Base-by-base conservation (phyloP, 2,888 invertebrate species). In the Eristalis pertinax region DNA sequence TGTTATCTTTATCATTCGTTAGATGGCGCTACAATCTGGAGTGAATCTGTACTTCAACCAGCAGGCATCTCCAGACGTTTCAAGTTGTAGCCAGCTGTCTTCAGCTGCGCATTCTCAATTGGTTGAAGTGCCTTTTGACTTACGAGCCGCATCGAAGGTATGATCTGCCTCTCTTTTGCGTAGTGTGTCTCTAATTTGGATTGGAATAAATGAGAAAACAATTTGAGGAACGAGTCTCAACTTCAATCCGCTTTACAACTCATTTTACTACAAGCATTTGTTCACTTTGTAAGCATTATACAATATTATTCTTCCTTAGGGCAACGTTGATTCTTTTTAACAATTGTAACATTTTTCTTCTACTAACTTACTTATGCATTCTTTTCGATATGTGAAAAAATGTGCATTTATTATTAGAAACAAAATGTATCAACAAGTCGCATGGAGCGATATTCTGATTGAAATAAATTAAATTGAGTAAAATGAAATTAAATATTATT, bases 11-110 rank as follows among this genome's bases (percentile, higher is more conserved):
- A 76, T 84, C 72, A 76, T 76, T 84, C 76, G 84, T 80, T 84
- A 84, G 84, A 84, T 84, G 84, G 84, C 84, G 84, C 79, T 84
- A 84, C 84, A 84, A 84, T 79, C 84, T 84, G 84, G 84, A 84
- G 84, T 84, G 75, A 84, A 84, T 84, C 84, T 84, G 13, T 84
- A 84, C 75, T 84, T 84, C n/a, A 84, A 84, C 32, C 84, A 84
- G 75, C 84, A 84, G 75, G 26, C 84, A 80, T 84, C 84, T 84
- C 84, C 84, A 80, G 84, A 84, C 80, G 84, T 84, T 56, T 84
- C 84, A 79, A 84, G 84, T 72, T 84, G 84, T 84, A 84, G 84
- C 67, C 84, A 84, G 84, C 80, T 84, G 84, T 75, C 84, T 72
- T 84, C 84, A 76, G 84, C 80, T 70, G 80, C 84, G 65, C 84